Conservation (phyloP, 2,888 invertebrate species). For the Nemoura dubitans region DNA sequence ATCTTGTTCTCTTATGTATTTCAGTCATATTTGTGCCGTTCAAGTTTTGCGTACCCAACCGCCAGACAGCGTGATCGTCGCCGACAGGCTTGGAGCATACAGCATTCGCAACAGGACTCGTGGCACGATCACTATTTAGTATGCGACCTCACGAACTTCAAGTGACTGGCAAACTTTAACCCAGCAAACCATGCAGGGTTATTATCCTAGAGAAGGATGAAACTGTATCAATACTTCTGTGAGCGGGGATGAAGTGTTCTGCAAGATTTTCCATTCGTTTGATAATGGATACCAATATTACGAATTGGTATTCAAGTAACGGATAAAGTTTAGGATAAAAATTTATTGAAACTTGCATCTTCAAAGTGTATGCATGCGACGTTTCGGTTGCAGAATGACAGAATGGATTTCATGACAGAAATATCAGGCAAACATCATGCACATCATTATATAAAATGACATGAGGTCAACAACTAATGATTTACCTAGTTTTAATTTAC, state of each 20-base stretch:
- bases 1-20: neutral
- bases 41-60: neutral
- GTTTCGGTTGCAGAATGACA: too few species aligned
- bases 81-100: too few species aligned
- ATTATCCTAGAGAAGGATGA: neutral
- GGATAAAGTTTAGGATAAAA: neutral
- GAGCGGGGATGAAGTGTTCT: neutral
- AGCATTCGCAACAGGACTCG: too few species aligned
- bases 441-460: too few species aligned
- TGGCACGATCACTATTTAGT: neutral
- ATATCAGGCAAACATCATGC: too few species aligned
- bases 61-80: too few species aligned
- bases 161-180: neutral
- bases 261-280: neutral
- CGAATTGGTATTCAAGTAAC: neutral
- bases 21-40: neutral
- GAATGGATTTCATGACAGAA: too few species aligned
- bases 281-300: neutral
- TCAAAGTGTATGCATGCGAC: too few species aligned
- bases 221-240: neutral
- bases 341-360: neutral
- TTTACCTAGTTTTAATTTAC: too few species aligned
- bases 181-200: neutral
- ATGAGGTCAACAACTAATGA: too few species aligned
- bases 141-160: neutral